Base-by-base conservation (phyloP, 1,140 invertebrate species). In the Euwallacea similis region DNA sequence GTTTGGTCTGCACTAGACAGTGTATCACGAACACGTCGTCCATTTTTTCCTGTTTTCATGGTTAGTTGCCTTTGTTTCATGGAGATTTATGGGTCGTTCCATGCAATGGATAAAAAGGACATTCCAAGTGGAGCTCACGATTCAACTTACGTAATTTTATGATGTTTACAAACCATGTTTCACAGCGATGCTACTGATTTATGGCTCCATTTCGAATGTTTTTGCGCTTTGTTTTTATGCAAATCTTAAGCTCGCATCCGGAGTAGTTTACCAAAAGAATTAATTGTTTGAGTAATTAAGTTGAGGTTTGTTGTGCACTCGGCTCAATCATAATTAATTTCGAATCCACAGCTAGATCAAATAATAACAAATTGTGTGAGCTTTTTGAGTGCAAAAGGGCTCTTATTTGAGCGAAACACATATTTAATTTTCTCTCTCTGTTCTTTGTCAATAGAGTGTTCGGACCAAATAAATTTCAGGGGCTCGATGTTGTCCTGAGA, bases 101-200 rank as follows among this genome's bases (percentile, higher is more conserved):
- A 59, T 68, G 64, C 41, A 44, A 13, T 55, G 66, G 54, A 68
- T 68, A 68, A 68, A 68, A 68, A 68, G 55, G 66, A 50, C 66
- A 47, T 68, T 68, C 66, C 66, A 68, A 68, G 54, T 68, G 16
- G 66, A 68, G 66, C 66, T 59, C 55, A 43, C 42, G 55, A 44
- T 66, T 66, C 50, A 41, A 58, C 66, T 68, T 68, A 68, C 59
- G 55, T 68, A 59, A 68, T 68, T 68, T 68, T 68, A 68, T 68
- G 66, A 68, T 68, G 66, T 68, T 68, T 68, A 68, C 66, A 60
- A 46, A 68, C 66, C 54, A 59, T 68, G 66, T 68, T 68, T 59
- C 55, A 68, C 10, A 68, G 44, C 44, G 2, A 11, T 50, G 43
- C 13, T 11, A 11, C n/a, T 68, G 55, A 59, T 68, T 59, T 68